These are phyloP conservation scores for Anser cygnoides DNA, from an alignment of 2,113 vertebrate genomes.

Conservation along the genomic window DNA sequence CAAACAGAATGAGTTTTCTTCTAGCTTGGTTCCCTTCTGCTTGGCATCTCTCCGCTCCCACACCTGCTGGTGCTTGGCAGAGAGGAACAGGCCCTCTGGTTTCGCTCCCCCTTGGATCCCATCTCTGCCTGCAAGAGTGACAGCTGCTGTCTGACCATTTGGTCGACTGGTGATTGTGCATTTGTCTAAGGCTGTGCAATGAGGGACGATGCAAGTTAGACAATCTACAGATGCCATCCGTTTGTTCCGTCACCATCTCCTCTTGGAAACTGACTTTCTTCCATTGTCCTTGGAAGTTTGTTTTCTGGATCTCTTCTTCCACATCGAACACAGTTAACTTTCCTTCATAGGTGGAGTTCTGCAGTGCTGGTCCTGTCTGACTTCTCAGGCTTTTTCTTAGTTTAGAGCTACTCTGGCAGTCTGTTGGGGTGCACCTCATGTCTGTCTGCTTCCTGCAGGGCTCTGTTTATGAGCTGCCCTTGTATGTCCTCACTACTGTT, in stretches of 20 bases:
- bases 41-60: constrained; percentile 44
- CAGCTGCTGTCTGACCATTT: constrained; percentile 55
- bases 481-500: neutral
- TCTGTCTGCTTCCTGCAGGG: neutral
- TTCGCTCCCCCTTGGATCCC: constrained; percentile 32
- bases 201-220: neutral
- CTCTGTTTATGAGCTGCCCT: neutral
- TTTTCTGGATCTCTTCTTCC: neutral
- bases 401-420: neutral
- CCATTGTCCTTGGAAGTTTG: neutral
- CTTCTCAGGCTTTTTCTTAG: neutral
- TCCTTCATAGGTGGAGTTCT: neutral
- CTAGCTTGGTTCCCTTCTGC: constrained; percentile 65
- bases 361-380: neutral
- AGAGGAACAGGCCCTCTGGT: constrained; percentile 13
- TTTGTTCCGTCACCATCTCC: neutral
- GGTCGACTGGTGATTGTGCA: neutral
- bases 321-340: neutral
- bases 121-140: constrained; percentile 47
- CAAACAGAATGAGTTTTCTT: constrained; percentile 65
- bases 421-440: neutral
- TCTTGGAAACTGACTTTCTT: neutral
- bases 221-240: constrained; percentile 52
- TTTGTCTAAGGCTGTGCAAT: neutral
- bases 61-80: constrained; percentile 67